Evolutionary conservation across 2,113 vertebrate genomes (phyloP).

Genomic region (Abramis brama): DNA sequence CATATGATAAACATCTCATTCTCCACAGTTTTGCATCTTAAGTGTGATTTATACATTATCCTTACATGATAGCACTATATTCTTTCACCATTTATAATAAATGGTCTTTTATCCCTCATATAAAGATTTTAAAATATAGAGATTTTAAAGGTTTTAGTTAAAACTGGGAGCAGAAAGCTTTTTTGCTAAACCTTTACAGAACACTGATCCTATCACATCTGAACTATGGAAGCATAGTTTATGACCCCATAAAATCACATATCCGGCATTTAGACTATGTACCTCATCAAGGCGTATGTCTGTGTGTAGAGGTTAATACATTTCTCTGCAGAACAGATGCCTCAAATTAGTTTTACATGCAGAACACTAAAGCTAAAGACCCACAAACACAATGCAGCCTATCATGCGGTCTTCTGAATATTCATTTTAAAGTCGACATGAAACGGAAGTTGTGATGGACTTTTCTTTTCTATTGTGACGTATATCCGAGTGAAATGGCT

Average conservation of each 20-base stretch:
- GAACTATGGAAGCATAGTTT: background rate
- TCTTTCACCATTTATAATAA: background rate
- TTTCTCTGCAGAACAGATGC: background rate
- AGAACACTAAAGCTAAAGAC: background rate
- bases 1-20: too few relatives aligned
- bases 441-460: too few relatives aligned
- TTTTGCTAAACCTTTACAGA: too few relatives aligned
- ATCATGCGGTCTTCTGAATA: background rate
- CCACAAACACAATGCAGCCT: background rate
- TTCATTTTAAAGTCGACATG: too few relatives aligned
- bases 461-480: too few relatives aligned
- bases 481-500: too few relatives aligned
- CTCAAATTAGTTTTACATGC: background rate
- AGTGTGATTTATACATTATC: too few relatives aligned
- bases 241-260: background rate
- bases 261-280: background rate
- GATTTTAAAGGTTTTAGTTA: background rate
- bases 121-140: background rate
- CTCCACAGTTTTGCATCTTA: too few relatives aligned
- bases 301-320: background rate
- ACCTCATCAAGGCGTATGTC: background rate
- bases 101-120: background rate
- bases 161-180: background rate
- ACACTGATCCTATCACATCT: background rate
- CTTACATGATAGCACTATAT: background rate